phyloP scores from a whole-genome alignment of 1,140 invertebrate species.

The Brachionus calyciflorus region DNA sequence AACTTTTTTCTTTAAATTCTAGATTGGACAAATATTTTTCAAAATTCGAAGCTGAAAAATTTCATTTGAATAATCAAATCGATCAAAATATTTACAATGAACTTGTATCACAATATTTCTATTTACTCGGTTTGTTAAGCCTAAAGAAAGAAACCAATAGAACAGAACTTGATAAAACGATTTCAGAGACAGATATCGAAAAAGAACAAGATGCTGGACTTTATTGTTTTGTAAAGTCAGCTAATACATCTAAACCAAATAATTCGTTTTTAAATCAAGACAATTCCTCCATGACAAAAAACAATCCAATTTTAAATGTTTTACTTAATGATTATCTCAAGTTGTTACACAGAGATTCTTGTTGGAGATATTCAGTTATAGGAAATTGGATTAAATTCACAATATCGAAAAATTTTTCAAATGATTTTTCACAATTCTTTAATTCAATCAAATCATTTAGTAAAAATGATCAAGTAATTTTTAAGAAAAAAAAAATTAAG shows the following conservation, averaged over 20 bases:
- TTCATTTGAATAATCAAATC: not conserved
- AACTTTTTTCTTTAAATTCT: not conserved
- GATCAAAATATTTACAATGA: not conserved
- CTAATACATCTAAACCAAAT: not conserved
- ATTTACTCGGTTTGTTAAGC: not conserved
- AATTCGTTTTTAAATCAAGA: constrained; percentile 8
- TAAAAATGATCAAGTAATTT: not conserved
- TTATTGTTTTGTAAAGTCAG: not conserved
- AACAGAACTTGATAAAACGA: not conserved
- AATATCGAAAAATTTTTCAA: not conserved
- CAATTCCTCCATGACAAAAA: not conserved
- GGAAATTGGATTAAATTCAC: constrained; percentile 18
- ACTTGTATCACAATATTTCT: not conserved
- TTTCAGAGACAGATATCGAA: not conserved
- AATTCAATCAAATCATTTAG: not conserved
- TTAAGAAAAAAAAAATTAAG: no score
- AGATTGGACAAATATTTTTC: not conserved
- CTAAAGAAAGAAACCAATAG: not conserved
- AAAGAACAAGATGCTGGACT: constrained; percentile 9
- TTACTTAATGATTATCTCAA: not conserved
- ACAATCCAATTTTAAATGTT: not conserved
- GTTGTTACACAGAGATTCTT: constrained; percentile 20
- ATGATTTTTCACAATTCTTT: not conserved
- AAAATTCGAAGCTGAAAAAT: not conserved
- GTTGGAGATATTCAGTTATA: not conserved